Conservation (phyloP, 2,888 invertebrate genomes). For the Volucella inflata region DNA sequence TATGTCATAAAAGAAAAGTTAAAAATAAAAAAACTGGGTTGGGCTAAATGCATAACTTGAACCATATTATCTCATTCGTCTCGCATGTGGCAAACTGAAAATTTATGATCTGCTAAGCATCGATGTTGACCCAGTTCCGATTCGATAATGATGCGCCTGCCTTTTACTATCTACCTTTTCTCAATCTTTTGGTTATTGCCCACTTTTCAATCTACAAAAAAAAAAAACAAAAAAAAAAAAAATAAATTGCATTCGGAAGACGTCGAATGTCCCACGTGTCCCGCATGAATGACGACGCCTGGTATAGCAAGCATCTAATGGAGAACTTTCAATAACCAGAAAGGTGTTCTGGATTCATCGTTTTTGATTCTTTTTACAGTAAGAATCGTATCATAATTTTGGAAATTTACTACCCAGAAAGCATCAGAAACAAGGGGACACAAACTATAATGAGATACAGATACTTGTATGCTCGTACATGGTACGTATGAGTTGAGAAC, state of each 20-base stretch:
- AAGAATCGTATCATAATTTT: constrained; percentile 68
- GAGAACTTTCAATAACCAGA: constrained; percentile 17
- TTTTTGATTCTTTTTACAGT: constrained; percentile 36
- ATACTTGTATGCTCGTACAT: not conserved
- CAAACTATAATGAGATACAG: constrained; percentile 53
- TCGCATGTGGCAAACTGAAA: constrained; percentile 45
- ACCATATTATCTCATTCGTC: constrained; percentile 15
- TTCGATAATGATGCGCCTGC: constrained; percentile 50
- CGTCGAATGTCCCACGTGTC: constrained; percentile 50
- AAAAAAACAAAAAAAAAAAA: constrained; percentile 8
- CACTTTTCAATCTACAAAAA: constrained; percentile 44
- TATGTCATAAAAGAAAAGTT: constrained; percentile 29
- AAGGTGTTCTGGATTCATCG: constrained; percentile 45
- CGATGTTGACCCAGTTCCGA: constrained; percentile 69
- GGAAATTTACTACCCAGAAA: constrained; percentile 53
- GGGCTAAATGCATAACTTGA: constrained; percentile 10
- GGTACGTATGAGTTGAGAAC: constrained; percentile 39
- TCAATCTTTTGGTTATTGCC: constrained; percentile 53
- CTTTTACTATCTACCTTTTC: constrained; percentile 4
- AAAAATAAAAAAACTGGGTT: constrained; percentile 24
- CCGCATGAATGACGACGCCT: constrained; percentile 50
- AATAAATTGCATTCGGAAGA: constrained; percentile 42
- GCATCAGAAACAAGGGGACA: constrained; percentile 15
- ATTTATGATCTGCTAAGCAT: constrained; percentile 68
- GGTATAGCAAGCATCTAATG: not conserved